Conservation (phyloP, 2,797 vertebrate species). For the Epinephelus coioides region DNA sequence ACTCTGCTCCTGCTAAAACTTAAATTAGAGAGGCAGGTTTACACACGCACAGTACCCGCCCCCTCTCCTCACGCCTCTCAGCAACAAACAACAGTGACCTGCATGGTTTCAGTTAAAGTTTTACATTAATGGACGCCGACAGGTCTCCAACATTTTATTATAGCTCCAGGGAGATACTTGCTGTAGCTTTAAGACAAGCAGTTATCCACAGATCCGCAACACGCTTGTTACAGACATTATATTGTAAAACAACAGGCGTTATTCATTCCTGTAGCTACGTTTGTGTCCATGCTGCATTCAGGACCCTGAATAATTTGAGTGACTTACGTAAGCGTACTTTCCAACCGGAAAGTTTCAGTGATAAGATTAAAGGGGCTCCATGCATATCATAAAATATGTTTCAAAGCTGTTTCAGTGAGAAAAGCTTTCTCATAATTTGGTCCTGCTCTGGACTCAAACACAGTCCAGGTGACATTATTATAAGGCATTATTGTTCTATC, state of each 20-base stretch:
- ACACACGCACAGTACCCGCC: slow-evolving; percentile 44
- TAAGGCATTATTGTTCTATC: not conserved
- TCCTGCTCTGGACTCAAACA: not conserved
- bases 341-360: not conserved
- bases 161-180: not conserved
- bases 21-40: slow-evolving; percentile 54
- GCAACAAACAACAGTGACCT: slow-evolving; percentile 17
- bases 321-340: not conserved
- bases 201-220: not conserved
- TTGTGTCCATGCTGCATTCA: not conserved
- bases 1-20: slow-evolving; percentile 11
- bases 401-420: too few species aligned
- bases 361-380: not conserved
- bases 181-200: not conserved
- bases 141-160: not conserved
- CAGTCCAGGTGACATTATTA: not conserved
- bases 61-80: slow-evolving; percentile 24
- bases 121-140: not conserved
- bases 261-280: not conserved
- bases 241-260: not conserved
- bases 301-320: not conserved
- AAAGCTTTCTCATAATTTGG: not conserved
- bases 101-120: not conserved
- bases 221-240: not conserved
- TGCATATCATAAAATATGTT: not conserved